Base-by-base conservation (phyloP, 1,140 invertebrate species). In the Sarcophaga bullata region DNA sequence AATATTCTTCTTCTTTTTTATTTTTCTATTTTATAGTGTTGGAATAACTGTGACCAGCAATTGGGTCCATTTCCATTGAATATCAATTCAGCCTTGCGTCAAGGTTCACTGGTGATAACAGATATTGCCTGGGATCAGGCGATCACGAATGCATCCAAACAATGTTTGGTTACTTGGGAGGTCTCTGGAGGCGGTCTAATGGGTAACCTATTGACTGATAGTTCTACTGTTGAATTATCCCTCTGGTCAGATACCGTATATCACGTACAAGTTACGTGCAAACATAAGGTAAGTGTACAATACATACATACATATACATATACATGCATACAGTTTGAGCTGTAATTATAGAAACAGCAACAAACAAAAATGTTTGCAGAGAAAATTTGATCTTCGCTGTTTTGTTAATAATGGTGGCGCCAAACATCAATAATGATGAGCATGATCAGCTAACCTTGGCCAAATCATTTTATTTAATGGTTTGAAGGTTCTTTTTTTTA, bases 121-220 rank as follows among this genome's bases (percentile, higher is more conserved):
- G 82, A 83, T 62, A 84, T 85, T 68, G 83, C 81, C 19, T 85
- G 85, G 85, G 84, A 85, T 83, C 83, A 84, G 73, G 84, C 82
- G 37, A 82, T 84, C 48, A 84, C 84, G 47, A 84, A 84, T 82
- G 80, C 81, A 83, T 84, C 83, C 8, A 84, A 83, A 47, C 84
- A 85, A 52, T 92, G 91, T 84, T 85, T 91, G 81, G 91, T 92
- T 50, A 91, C 91, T 50, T 92, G 91, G 91, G 91, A 92, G 84
- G 89, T 91, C 17, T 87, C 89, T 73, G 91, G 91, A 37, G 91
- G 91, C 62, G 91, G 91, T 73, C 87, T 92, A 58, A 91, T 91
- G 80, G 91, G 91, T 47, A 91, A 92, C 85, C 88, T 91, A 76
- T 90, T 91, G 84, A 91, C 91, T 50, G 89, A 91, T 84, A 86